These are phyloP conservation scores for Drosophila subobscura DNA, from an alignment of 1,140 invertebrate species.

Conservation along the genomic window DNA sequence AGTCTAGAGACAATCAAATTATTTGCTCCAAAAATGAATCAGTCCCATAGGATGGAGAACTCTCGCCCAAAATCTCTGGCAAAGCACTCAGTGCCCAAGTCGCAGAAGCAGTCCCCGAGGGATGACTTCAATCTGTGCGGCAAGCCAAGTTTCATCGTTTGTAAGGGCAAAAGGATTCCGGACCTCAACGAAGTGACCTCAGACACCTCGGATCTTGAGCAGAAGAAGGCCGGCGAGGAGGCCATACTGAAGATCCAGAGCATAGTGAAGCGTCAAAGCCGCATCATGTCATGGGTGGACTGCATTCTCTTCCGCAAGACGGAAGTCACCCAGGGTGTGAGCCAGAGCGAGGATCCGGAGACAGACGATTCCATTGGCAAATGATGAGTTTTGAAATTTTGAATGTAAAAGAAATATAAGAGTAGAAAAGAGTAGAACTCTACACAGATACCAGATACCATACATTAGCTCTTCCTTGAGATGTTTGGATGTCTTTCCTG, in stretches of 20 bases:
- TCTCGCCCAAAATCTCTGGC: background rate
- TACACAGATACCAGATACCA: too few relatives aligned
- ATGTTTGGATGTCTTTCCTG: too few relatives aligned
- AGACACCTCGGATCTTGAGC: background rate
- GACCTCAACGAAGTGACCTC: background rate
- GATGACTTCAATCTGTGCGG: background rate
- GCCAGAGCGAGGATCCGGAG: too few relatives aligned
- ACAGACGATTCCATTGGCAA: too few relatives aligned
- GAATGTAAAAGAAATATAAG: too few relatives aligned
- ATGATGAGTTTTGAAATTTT: too few relatives aligned
- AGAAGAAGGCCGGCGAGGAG: background rate
- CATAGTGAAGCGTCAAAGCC: constrained; percentile 12
- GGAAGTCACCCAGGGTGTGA: too few relatives aligned
- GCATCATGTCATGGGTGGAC: constrained; percentile 6
- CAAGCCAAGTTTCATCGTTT: constrained; percentile 12
- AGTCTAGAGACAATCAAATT: background rate
- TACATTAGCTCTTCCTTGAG: background rate
- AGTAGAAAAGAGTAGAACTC: too few relatives aligned
- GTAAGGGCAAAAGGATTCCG: background rate
- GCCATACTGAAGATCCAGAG: background rate
- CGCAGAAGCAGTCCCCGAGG: background rate
- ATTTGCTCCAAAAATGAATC: background rate
- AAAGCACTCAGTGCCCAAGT: too few relatives aligned
- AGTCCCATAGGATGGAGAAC: background rate
- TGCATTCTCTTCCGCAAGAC: too few relatives aligned